Evolutionary conservation across 1,140 invertebrate species (phyloP).

Genomic region (Aphelinus atriplicis): DNA sequence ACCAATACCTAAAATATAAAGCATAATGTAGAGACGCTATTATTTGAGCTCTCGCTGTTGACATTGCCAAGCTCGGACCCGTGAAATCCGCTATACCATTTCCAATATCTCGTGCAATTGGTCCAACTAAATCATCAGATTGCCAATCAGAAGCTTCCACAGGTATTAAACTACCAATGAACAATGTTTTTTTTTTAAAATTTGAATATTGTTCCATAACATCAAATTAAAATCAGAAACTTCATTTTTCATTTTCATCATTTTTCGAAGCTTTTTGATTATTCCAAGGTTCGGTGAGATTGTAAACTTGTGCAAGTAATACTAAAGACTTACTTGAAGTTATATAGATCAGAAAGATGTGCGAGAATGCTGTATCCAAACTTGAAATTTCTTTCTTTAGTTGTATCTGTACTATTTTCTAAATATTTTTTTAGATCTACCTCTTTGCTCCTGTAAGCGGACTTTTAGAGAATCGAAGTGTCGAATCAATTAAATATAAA

Average conservation of each 20-base stretch:
- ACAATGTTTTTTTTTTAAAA: background rate
- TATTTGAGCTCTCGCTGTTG: background rate
- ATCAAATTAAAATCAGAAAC: background rate
- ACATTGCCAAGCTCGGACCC: slow-evolving; percentile 9
- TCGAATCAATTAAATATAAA: too few species aligned
- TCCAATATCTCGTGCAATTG: background rate
- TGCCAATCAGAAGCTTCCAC: background rate
- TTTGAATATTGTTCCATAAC: background rate
- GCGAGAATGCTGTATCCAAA: background rate
- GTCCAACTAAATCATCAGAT: slow-evolving; percentile 9
- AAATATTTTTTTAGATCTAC: background rate
- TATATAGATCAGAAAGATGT: slow-evolving; percentile 8
- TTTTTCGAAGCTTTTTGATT: background rate
- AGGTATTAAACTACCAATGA: background rate
- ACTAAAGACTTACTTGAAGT: slow-evolving; percentile 3
- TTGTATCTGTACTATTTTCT: background rate
- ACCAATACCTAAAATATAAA: slow-evolving; percentile 23
- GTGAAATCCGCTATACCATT: slow-evolving; percentile 14
- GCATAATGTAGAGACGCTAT: slow-evolving; percentile 2
- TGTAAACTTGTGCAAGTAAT: too few species aligned
- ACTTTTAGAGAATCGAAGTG: too few species aligned
- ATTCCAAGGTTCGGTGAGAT: background rate
- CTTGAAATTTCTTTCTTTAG: background rate
- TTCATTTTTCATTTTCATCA: background rate
- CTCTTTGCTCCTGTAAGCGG: too few species aligned